Evolutionary conservation across 1,140 invertebrate genomes (phyloP).

Genomic region (Dolichoris vasculosae): DNA sequence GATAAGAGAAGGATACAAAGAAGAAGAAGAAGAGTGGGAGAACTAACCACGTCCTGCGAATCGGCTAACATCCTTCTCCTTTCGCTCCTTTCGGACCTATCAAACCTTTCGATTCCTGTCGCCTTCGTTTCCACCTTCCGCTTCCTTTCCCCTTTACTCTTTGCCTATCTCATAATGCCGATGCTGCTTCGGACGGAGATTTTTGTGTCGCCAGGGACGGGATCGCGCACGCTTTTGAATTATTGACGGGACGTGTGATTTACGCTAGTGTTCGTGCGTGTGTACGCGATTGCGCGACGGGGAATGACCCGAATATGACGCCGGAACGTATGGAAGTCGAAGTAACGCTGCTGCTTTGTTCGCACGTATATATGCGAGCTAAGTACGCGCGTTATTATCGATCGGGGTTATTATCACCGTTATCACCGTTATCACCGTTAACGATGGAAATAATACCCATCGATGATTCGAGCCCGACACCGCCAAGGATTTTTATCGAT

Average conservation of each 20-base stretch:
- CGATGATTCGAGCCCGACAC: neutral
- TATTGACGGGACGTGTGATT: constrained; percentile 23
- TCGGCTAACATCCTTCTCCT: constrained; percentile 8
- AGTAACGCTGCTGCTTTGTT: constrained; percentile 32
- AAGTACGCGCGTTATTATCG: neutral
- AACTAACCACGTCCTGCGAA: constrained; percentile 38
- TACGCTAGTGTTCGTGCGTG: neutral
- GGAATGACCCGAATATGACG: neutral
- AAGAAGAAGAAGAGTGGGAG: neutral
- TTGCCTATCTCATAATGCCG: neutral
- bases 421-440: constrained; percentile 13
- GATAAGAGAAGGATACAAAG: neutral
- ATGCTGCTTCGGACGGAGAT: neutral
- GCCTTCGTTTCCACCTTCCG: neutral
- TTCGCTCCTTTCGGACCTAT: neutral
- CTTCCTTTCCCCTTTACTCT: neutral
- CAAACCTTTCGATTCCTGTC: neutral
- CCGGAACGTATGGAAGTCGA: neutral
- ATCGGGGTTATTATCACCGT: constrained; percentile 8
- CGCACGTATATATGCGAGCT: neutral
- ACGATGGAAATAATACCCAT: neutral
- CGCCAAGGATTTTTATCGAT: neutral
- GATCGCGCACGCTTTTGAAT: neutral
- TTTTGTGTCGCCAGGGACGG: neutral
- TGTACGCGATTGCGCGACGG: neutral